Evolutionary conservation across 2,888 invertebrate species (phyloP).

Genomic region (Metacarcinus magister): DNA sequence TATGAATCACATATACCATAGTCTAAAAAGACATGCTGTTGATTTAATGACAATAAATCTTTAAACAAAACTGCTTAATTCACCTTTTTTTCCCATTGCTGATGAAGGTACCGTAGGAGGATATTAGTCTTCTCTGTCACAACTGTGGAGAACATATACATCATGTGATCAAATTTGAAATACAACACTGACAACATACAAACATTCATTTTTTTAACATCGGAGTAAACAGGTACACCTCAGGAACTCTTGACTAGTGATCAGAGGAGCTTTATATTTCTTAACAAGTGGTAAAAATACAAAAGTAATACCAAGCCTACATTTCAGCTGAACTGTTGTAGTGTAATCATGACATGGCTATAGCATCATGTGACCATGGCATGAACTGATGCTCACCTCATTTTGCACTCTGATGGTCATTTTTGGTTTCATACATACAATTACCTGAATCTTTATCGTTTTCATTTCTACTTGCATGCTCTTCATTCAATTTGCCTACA

Average conservation of each 20-base stretch:
- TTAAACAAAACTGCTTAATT: conserved; percentile 52
- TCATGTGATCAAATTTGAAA: not conserved
- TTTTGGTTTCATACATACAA: too few species aligned
- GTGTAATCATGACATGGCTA: too few species aligned
- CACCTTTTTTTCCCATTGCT: conserved; percentile 97
- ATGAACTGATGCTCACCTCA: too few species aligned
- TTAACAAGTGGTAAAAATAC: too few species aligned
- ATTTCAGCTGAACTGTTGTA: too few species aligned
- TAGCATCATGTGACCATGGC: too few species aligned
- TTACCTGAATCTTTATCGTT: too few species aligned
- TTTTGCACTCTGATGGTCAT: too few species aligned
- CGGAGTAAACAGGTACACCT: not conserved
- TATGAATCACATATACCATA: not conserved
- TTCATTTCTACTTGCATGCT: too few species aligned
- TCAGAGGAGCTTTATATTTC: too few species aligned
- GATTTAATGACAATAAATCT: not conserved
- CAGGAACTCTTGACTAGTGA: not conserved
- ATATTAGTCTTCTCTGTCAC: conserved; percentile 98
- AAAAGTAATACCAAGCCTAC: too few species aligned
- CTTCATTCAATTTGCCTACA: too few species aligned
- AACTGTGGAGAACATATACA: conserved; percentile 84
- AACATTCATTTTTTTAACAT: not conserved
- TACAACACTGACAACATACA: not conserved
- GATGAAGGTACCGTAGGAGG: conserved; percentile 95
- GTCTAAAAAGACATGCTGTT: not conserved